A percentile compares a stretch with the other conserved stretches of the same genome.
phyloP scores from a whole-genome alignment of 2,888 invertebrate genomes.

The Amphipyra tragopoginis region DNA sequence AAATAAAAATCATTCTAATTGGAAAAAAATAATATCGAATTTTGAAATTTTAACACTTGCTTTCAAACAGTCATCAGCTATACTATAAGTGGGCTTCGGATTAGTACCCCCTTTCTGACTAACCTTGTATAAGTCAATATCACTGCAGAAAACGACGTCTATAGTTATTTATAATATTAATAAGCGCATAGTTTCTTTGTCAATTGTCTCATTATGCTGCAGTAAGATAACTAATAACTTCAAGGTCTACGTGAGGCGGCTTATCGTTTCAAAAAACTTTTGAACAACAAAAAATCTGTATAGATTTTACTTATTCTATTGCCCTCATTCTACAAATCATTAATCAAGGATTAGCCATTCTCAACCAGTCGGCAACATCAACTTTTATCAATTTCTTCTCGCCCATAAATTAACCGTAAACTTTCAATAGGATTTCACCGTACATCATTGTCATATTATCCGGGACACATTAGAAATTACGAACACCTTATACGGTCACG shows the following conservation, averaged over 20 bases:
- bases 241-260: not conserved
- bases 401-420: conserved; percentile 79
- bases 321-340: conserved; percentile 43
- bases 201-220: no score
- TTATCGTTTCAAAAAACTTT: not conserved
- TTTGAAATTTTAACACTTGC: no score
- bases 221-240: no score
- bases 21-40: no score
- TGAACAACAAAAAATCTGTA: not conserved
- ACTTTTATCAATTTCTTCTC: conserved; percentile 66
- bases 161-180: no score
- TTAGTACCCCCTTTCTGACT: no score
- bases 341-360: conserved; percentile 66
- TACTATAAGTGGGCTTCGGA: no score
- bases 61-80: no score
- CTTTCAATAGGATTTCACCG: conserved; percentile 75
- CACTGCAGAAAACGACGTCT: no score
- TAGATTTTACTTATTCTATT: not conserved
- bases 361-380: conserved; percentile 52
- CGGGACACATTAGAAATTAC: conserved; percentile 84
- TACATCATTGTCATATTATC: conserved; percentile 83
- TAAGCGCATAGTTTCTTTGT: no score
- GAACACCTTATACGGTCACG: conserved; percentile 84
- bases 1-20: no score
- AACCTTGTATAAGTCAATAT: no score